Percentiles rank a stretch among this genome's conserved stretches.
Evolutionary conservation across 2,113 vertebrate species (phyloP).

Genomic region (Leptosomus discolor): DNA sequence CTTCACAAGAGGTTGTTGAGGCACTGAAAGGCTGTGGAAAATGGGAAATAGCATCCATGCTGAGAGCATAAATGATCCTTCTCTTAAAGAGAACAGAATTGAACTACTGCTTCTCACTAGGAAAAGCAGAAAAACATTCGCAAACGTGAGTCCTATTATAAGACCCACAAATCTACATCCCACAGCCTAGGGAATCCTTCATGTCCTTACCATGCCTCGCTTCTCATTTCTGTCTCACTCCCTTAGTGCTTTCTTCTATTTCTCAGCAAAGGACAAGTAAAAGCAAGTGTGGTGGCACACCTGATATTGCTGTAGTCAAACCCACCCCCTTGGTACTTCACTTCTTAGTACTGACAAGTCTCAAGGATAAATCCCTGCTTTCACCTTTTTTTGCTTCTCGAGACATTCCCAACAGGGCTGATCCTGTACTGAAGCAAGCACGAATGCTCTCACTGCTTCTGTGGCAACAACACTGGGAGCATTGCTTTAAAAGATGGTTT

Average conservation of each 20-base stretch:
- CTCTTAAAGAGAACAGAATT: background rate
- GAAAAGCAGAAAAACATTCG: background rate
- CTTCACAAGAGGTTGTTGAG: background rate
- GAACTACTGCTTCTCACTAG: background rate
- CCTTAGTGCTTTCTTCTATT: background rate
- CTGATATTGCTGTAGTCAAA: background rate
- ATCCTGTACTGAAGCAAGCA: fast-evolving
- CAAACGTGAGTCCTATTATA: background rate
- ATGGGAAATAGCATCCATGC: background rate
- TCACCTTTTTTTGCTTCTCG: background rate
- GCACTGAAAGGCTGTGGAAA: background rate
- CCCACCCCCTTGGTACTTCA: background rate
- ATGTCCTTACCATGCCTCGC: background rate
- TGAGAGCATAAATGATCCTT: background rate
- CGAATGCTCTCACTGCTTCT: background rate
- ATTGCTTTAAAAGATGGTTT: background rate
- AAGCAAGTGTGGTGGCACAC: background rate
- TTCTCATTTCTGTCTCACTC: background rate
- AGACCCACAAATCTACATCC: background rate
- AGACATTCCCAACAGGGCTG: background rate
- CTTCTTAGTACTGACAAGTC: background rate
- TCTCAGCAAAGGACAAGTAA: background rate
- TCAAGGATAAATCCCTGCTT: background rate
- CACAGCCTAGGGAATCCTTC: background rate
- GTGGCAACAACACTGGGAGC: background rate